Conservation (phyloP, 2,797 vertebrate species). For the Onychomys torridus region DNA sequence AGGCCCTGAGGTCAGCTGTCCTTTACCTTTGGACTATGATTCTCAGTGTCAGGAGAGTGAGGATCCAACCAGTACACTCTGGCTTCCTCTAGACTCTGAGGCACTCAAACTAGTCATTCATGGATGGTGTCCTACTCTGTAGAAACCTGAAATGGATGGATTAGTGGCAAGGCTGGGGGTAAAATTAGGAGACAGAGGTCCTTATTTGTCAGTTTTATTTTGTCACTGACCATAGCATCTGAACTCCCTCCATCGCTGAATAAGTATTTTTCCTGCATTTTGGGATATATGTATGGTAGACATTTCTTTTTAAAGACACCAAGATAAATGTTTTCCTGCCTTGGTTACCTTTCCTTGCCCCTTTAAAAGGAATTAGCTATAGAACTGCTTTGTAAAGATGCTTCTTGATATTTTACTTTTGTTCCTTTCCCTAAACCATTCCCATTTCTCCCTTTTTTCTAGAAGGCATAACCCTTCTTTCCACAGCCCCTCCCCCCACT, state of each 20-base stretch:
- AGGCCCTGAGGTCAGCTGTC: slow-evolving; percentile 2
- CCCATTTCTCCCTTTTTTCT: slow-evolving; percentile 66
- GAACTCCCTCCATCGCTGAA: slow-evolving; percentile 63
- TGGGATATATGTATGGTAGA: slow-evolving; percentile 84
- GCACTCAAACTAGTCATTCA: not conserved
- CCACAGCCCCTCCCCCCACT: not conserved
- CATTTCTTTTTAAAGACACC: slow-evolving; percentile 73
- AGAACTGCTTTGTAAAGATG: slow-evolving; percentile 85
- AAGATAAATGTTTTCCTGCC: slow-evolving; percentile 81
- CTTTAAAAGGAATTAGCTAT: slow-evolving; percentile 82
- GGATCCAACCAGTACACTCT: slow-evolving; percentile 35
- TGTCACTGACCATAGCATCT: slow-evolving; percentile 77
- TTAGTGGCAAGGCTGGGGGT: slow-evolving; percentile 45
- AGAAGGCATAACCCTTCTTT: slow-evolving; percentile 77
- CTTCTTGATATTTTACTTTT: slow-evolving; percentile 82
- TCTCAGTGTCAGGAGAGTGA: not conserved
- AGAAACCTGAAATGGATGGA: not conserved
- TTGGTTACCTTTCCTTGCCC: slow-evolving; percentile 83
- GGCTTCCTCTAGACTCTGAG: slow-evolving; percentile 48
- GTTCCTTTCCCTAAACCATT: slow-evolving; percentile 72
- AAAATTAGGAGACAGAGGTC: slow-evolving; percentile 59
- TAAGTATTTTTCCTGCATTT: slow-evolving; percentile 72
- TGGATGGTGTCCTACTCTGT: slow-evolving; percentile 19
- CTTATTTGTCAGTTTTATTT: slow-evolving; percentile 56
- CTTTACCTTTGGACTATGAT: slow-evolving; percentile 23